A percentile compares a stretch with the other conserved stretches of the same genome.
Evolutionary conservation across 2,888 invertebrate species (phyloP).

Genomic region (Timandra comae): DNA sequence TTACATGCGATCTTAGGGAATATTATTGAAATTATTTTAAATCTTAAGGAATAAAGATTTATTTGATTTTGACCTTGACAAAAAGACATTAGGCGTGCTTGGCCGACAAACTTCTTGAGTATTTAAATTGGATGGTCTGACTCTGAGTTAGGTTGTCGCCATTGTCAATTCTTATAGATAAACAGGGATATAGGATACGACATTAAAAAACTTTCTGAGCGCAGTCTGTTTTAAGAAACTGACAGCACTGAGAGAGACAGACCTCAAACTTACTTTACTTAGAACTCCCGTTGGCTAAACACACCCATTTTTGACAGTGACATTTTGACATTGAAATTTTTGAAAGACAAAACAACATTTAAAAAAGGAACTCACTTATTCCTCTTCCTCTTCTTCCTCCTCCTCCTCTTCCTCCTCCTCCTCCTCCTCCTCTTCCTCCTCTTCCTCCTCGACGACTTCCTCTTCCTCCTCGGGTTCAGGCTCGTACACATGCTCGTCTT

Average conservation of each 20-base stretch:
- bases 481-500: conserved; percentile 81
- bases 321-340: background rate
- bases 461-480: conserved; percentile 86
- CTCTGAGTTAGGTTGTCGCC: too few relatives aligned
- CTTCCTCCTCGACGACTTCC: conserved; percentile 82
- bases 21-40: too few relatives aligned
- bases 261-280: background rate
- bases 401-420: conserved; percentile 85
- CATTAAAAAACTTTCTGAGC: too few relatives aligned
- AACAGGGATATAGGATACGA: too few relatives aligned
- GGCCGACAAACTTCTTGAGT: too few relatives aligned
- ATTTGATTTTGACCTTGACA: too few relatives aligned
- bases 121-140: too few relatives aligned
- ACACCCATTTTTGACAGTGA: background rate
- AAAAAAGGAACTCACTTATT: conserved; percentile 46
- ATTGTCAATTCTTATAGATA: too few relatives aligned
- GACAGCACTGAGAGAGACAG: background rate
- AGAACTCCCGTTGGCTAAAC: background rate
- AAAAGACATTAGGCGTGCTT: too few relatives aligned
- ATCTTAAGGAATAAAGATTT: too few relatives aligned
- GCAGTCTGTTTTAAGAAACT: background rate
- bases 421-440: conserved; percentile 85
- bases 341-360: background rate
- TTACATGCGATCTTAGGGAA: too few relatives aligned
- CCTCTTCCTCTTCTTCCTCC: conserved; percentile 79